Base-by-base conservation (phyloP, 2,888 invertebrate genomes). In the Volucella bombylans region DNA sequence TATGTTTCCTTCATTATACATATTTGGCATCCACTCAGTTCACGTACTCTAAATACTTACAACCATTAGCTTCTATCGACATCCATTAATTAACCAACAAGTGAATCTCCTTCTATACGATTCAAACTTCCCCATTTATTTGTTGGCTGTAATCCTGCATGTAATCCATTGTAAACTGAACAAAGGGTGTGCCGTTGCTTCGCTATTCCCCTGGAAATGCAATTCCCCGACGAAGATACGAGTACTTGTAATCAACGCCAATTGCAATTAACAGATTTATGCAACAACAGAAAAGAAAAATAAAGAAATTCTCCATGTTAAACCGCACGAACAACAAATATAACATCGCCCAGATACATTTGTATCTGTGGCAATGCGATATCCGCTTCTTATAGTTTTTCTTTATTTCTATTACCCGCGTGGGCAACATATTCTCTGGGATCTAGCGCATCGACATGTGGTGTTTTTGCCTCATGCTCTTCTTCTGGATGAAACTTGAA, bases 261-360 rank as follows among this genome's bases (percentile, higher is more conserved):
- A 62, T 23, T 31, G 15, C 45, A 68, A 52, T 54, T 15, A 69
- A 43, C n/a, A 9, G 15, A 59, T 52, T 41, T 57, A 47, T 55
- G 18, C 31, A 31, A 31, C 31, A 31, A 31, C 4, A 31, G 31
- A 6, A 43, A 64, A 64, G 47, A 71, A 71, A 76, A 69, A 49
- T 15, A 64, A 80, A 65, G 69, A 52, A 65, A 3, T 23, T 43
- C 55, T 49, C 43, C 69, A 74, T 74, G 74, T 80, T 47, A 55
- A 81, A 76, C 76, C 80, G 41, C 85, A 83, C 69, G 83, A 71
- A 83, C 69, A 83, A 45, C 67, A 69, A 79, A 61, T 71, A 62
- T 65, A 39, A 59, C 65, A 65, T 38, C 47, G 45, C 52, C 31
- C 15, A 18, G 41, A 41, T 54, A 64, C 65, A 65, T 45, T 18